phyloP scores from a whole-genome alignment of 2,888 invertebrate species.

The Drosophila sordidapex region DNA sequence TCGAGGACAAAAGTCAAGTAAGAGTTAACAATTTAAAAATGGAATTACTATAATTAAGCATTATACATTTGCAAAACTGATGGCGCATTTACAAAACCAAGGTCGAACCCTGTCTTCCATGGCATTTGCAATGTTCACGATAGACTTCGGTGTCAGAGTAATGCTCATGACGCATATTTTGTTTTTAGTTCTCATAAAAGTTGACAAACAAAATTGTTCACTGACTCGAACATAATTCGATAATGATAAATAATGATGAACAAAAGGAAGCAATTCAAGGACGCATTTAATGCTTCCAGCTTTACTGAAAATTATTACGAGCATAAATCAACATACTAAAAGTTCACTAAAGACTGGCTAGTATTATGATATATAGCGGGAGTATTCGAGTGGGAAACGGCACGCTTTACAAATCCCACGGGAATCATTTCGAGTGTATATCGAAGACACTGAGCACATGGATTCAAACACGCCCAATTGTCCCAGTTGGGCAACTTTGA shows the following conservation, averaged over 20 bases:
- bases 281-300: not conserved
- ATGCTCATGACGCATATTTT: not conserved
- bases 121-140: not conserved
- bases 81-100: not conserved
- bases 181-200: not conserved
- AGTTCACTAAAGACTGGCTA: not conserved
- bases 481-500: not conserved
- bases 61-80: not conserved
- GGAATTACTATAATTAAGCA: not conserved
- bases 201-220: not conserved
- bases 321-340: not conserved
- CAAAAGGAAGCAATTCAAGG: not conserved
- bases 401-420: not conserved
- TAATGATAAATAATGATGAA: not conserved
- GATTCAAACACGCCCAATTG: constrained; percentile 1
- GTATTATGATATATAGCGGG: not conserved
- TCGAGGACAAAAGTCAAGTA: constrained; percentile 1
- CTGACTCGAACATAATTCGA: not conserved
- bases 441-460: not conserved
- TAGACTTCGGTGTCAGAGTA: not conserved
- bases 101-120: not conserved
- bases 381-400: not conserved
- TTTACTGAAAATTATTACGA: not conserved
- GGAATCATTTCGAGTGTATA: not conserved
- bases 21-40: not conserved